These are phyloP conservation scores for Sylvia borin DNA, from an alignment of 2,797 vertebrate genomes.

Conservation along the genomic window DNA sequence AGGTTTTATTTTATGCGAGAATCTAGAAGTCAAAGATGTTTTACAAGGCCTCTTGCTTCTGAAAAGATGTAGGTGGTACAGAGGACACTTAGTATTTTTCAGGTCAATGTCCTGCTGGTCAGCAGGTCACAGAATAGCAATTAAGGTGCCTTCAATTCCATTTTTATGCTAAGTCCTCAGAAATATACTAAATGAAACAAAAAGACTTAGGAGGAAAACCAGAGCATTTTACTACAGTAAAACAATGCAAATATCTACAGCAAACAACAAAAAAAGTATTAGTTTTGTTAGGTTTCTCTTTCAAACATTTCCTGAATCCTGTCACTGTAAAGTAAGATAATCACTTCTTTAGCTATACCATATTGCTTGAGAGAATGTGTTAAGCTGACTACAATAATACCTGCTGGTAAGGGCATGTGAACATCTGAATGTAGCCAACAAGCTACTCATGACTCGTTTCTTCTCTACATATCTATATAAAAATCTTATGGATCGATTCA, in stretches of 20 bases:
- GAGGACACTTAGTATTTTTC: conserved; percentile 38
- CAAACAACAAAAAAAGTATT: background rate
- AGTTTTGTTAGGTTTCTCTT: conserved; percentile 16
- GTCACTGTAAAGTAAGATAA: conserved; percentile 30
- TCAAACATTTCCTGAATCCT: background rate
- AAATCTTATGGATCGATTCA: conserved; percentile 61
- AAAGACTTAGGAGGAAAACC: conserved; percentile 3
- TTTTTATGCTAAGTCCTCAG: conserved; percentile 28
- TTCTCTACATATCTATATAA: conserved; percentile 60
- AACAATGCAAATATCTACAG: background rate
- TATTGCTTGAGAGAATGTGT: conserved; percentile 49
- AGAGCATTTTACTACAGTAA: background rate
- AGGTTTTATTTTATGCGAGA: conserved; percentile 48
- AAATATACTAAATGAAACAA: conserved; percentile 5
- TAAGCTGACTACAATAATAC: conserved; percentile 61
- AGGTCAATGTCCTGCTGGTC: conserved; percentile 67
- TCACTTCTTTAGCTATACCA: conserved; percentile 13
- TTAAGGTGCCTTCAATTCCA: conserved; percentile 48
- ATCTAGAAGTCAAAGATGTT: conserved; percentile 57
- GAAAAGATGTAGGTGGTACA: conserved; percentile 49
- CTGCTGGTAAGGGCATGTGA: conserved; percentile 63
- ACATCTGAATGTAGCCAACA: conserved; percentile 58
- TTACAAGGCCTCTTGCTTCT: conserved; percentile 42
- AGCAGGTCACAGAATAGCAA: conserved; percentile 62
- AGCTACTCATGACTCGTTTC: conserved; percentile 51